Conservation (phyloP, 2,797 vertebrate species). For the Syngnathus rostellatus region DNA sequence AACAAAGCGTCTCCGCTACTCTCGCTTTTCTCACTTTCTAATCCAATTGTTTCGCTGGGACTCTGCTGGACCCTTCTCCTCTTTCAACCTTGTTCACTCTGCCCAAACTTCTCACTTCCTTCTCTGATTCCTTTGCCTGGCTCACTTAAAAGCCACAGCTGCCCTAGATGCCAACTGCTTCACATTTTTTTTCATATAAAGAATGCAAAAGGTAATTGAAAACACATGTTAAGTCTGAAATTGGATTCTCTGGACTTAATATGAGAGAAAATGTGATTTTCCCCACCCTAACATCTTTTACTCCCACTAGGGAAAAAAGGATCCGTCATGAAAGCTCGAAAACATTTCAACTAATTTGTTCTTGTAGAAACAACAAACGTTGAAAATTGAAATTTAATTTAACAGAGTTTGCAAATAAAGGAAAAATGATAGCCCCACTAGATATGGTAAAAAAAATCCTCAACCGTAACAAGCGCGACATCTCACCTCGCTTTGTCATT, state of each 20-base stretch:
- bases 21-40: conserved; percentile 28
- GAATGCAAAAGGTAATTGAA: conserved; percentile 57
- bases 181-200: conserved; percentile 38
- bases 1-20: conserved; percentile 37
- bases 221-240: conserved; percentile 66
- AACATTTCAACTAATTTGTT: background rate
- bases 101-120: conserved; percentile 7
- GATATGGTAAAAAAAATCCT: conserved; percentile 16
- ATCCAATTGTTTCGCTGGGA: conserved; percentile 46
- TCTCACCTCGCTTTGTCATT: conserved; percentile 17
- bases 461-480: conserved; percentile 9
- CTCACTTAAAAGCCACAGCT: conserved; percentile 29
- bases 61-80: conserved; percentile 25
- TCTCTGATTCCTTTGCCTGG: conserved; percentile 9
- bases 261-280: conserved; percentile 36
- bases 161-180: conserved; percentile 54
- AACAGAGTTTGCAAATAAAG: no score
- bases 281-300: conserved; percentile 17
- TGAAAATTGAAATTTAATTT: no score
- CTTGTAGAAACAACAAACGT: background rate
- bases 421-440: no score
- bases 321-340: conserved; percentile 6
- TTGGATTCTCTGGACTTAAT: conserved; percentile 44
- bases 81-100: conserved; percentile 34
- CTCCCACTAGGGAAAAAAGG: conserved; percentile 45